A percentile compares a stretch with the other conserved stretches of the same genome.
phyloP scores from a whole-genome alignment of 2,113 vertebrate species.

The Etheostoma spectabile region DNA sequence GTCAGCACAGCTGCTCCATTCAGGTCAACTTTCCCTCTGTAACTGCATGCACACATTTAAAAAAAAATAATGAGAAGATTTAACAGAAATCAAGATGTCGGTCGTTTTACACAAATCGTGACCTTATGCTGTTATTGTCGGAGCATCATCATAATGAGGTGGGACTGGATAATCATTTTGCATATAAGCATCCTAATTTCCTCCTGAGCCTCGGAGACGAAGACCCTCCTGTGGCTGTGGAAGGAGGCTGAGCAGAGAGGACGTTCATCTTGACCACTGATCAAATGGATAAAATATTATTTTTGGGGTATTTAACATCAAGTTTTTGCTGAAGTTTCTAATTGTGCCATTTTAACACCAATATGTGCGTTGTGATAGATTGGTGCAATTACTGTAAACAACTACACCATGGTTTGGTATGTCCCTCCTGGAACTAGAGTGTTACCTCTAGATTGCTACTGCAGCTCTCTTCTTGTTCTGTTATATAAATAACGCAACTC shows the following conservation, averaged over 20 bases:
- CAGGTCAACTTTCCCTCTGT: constrained; percentile 3
- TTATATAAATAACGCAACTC: not conserved
- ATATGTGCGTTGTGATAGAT: not conserved
- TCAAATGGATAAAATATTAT: not conserved
- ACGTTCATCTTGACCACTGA: not conserved
- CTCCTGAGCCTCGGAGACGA: not conserved
- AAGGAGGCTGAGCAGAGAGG: not conserved
- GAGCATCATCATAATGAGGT: constrained; percentile 47
- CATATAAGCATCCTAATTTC: constrained; percentile 10
- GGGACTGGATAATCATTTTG: constrained; percentile 23
- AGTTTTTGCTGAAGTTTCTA: not conserved
- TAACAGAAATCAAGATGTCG: not conserved
- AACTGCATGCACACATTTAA: not conserved
- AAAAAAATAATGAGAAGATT: constrained; percentile 16
- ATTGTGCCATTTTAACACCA: not conserved
- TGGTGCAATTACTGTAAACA: not conserved
- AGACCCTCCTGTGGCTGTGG: not conserved
- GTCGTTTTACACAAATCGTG: not conserved
- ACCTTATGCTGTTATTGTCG: constrained; percentile 25
- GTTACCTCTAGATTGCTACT: not conserved
- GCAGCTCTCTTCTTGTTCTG: not conserved
- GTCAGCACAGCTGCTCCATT: constrained; percentile 5
- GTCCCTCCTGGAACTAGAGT: not conserved
- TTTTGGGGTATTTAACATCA: not conserved
- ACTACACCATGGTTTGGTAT: not conserved